phyloP scores from a whole-genome alignment of 2,113 vertebrate species.

The Mesoclemmys tuberculata region DNA sequence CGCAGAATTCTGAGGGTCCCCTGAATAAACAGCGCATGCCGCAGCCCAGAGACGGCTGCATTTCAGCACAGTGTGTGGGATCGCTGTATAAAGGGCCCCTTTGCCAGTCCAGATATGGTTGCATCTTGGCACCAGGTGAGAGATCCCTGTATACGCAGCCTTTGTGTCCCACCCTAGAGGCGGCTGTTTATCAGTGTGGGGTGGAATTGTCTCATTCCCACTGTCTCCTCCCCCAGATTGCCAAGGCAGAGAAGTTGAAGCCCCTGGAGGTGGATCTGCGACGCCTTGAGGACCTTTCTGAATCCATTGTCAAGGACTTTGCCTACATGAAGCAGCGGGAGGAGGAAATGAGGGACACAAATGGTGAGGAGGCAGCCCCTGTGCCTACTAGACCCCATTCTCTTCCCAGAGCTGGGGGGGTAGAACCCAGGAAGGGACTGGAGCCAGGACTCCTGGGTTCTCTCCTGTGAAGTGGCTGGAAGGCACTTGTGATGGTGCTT shows the following conservation, averaged over 20 bases:
- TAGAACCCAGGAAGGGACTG: too few species aligned
- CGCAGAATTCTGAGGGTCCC: not conserved
- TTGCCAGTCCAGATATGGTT: not conserved
- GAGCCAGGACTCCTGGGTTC: too few species aligned
- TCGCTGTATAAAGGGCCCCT: not conserved
- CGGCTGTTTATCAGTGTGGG: not conserved
- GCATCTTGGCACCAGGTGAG: too few species aligned
- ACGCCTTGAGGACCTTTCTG: slow-evolving; percentile 51
- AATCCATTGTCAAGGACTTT: slow-evolving; percentile 65
- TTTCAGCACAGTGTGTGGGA: not conserved
- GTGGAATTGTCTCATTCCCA: not conserved
- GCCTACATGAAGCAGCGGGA: slow-evolving; percentile 66
- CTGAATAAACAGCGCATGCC: not conserved
- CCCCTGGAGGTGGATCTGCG: slow-evolving; percentile 58
- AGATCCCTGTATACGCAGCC: too few species aligned
- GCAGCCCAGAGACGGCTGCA: not conserved
- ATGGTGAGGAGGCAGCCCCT: slow-evolving; percentile 13
- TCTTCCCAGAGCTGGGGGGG: not conserved
- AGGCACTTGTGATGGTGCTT: too few species aligned
- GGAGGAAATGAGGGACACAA: slow-evolving; percentile 65
- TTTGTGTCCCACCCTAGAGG: not conserved
- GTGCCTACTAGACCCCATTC: not conserved
- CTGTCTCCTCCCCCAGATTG: slow-evolving; percentile 13
- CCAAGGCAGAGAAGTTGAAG: slow-evolving; percentile 62
- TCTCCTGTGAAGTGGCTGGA: too few species aligned